Conservation (phyloP, 2,888 invertebrate genomes). For the Bombyx huttoni region DNA sequence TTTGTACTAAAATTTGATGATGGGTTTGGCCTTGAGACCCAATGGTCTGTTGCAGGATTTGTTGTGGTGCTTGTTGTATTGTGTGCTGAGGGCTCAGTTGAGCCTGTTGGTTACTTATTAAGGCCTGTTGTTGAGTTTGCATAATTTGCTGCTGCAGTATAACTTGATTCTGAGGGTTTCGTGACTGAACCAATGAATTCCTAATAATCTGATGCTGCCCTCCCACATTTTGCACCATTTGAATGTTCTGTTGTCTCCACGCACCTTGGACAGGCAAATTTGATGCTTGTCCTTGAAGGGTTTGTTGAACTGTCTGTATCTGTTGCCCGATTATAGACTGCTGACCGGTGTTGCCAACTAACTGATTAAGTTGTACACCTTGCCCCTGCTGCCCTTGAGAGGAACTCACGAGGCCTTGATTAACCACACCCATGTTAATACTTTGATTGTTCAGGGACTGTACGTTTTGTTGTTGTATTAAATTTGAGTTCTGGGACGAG, state of each 20-base stretch:
- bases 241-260: constrained; percentile 66
- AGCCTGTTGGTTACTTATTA: constrained; percentile 56
- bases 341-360: constrained; percentile 49
- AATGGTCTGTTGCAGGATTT: constrained; percentile 74
- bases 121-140: constrained; percentile 63
- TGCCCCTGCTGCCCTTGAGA: constrained; percentile 48
- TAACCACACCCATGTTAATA: constrained; percentile 57
- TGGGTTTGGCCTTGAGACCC: constrained; percentile 67
- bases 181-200: constrained; percentile 56
- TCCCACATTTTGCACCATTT: constrained; percentile 67
- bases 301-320: constrained; percentile 61
- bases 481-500: constrained; percentile 45
- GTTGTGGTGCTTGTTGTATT: constrained; percentile 70
- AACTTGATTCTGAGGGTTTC: constrained; percentile 65
- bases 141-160: constrained; percentile 73
- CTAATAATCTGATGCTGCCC: constrained; percentile 67
- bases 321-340: constrained; percentile 61
- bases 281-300: constrained; percentile 43
- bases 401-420: constrained; percentile 50
- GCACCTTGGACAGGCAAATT: constrained; percentile 49
- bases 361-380: constrained; percentile 56
- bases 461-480: constrained; percentile 58
- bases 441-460: constrained; percentile 56
- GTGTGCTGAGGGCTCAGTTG: constrained; percentile 68
- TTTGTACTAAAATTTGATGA: constrained; percentile 63